Evolutionary conservation across 2,888 invertebrate species (phyloP).

Genomic region (Bhutanitis thaidina): DNA sequence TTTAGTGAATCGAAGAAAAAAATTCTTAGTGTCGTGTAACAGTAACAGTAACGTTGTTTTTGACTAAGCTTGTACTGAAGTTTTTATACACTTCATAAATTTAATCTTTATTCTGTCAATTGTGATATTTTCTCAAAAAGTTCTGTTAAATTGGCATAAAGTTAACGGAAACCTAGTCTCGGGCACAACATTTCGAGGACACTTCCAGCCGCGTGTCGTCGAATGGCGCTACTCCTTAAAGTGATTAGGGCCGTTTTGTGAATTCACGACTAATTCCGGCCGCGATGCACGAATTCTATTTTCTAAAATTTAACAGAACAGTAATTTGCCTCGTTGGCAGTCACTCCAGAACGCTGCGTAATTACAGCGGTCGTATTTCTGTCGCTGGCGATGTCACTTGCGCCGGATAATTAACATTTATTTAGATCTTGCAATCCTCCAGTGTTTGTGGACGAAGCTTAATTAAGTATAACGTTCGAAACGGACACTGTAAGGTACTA

Average conservation of each 20-base stretch:
- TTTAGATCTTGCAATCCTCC: conserved; percentile 12
- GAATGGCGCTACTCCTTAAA: neutral
- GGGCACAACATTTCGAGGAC: neutral
- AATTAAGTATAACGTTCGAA: neutral
- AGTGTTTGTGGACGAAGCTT: conserved; percentile 7
- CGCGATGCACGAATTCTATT: conserved; percentile 4
- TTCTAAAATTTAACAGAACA: conserved; percentile 1
- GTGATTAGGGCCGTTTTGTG: neutral
- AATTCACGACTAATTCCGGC: conserved; percentile 2
- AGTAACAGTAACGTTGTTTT: no score
- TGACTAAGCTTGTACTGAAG: no score
- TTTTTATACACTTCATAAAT: no score
- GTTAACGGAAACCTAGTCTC: no score
- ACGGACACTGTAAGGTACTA: no score
- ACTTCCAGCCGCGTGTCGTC: neutral
- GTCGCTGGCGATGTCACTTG: conserved; percentile 19
- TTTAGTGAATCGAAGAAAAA: no score
- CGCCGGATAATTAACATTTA: conserved; percentile 18
- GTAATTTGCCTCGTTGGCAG: conserved; percentile 12
- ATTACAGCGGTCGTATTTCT: conserved; percentile 16
- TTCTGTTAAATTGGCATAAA: no score
- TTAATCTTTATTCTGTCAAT: no score
- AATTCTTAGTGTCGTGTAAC: no score
- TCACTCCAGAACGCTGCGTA: conserved; percentile 5
- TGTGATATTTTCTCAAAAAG: no score